Percentiles rank a stretch among this genome's conserved stretches.
Evolutionary conservation across 2,888 invertebrate genomes (phyloP).

Genomic region (Tachina grossa): DNA sequence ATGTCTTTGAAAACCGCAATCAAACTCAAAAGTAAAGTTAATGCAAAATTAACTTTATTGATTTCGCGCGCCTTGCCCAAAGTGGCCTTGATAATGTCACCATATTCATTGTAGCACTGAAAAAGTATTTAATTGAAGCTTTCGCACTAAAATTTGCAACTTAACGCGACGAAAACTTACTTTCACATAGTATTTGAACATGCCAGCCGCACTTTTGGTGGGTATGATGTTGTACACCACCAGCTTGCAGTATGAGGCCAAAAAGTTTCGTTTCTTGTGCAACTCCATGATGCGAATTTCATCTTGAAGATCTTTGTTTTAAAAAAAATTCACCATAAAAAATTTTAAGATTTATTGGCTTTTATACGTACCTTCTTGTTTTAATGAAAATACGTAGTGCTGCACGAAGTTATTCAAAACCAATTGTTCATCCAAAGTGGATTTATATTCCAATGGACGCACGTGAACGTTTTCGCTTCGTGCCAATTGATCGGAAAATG

Average conservation of each 20-base stretch:
- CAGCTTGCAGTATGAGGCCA: constrained; percentile 98
- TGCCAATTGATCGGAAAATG: constrained; percentile 93
- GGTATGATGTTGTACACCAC: constrained; percentile 98
- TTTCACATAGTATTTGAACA: constrained; percentile 98
- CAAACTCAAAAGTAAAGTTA: constrained; percentile 96
- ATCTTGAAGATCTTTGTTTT: constrained; percentile 90
- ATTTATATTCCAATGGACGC: constrained; percentile 89
- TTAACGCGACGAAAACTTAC: constrained; percentile 82
- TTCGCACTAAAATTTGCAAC: background rate
- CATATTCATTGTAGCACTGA: constrained; percentile 98
- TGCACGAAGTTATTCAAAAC: constrained; percentile 96
- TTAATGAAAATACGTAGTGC: constrained; percentile 95
- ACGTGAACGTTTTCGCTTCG: constrained; percentile 84
- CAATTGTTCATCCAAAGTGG: constrained; percentile 90
- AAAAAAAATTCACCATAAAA: constrained; percentile 71
- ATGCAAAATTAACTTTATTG: constrained; percentile 97
- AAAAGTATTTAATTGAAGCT: constrained; percentile 51
- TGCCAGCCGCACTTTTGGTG: constrained; percentile 94
- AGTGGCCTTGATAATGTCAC: constrained; percentile 98
- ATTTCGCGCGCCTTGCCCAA: constrained; percentile 98
- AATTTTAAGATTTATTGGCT: constrained; percentile 64
- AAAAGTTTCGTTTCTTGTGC: constrained; percentile 96
- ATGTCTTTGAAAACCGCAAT: constrained; percentile 93
- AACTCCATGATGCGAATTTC: constrained; percentile 98
- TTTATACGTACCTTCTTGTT: constrained; percentile 89